phyloP scores from a whole-genome alignment of 2,888 invertebrate genomes.

The Platerodrilus igneus region DNA sequence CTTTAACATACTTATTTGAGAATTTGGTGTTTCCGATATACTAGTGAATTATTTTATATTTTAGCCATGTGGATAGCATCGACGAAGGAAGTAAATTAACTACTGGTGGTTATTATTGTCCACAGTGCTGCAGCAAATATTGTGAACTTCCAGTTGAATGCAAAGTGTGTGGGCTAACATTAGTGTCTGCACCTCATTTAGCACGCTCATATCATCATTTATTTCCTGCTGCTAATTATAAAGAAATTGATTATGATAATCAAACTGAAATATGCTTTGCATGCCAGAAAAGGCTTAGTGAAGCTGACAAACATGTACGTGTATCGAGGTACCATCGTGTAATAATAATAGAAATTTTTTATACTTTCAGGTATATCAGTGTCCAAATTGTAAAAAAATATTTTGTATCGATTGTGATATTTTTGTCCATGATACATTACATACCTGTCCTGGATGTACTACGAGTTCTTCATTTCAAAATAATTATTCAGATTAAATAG shows the following conservation, averaged over 20 bases:
- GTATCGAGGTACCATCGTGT: constrained; percentile 18
- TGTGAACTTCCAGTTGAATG: constrained; percentile 98
- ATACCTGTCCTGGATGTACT: constrained; percentile 96
- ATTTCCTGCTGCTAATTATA: constrained; percentile 85
- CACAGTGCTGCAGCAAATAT: constrained; percentile 97
- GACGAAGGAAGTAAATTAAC: constrained; percentile 64
- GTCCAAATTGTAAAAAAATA: constrained; percentile 69
- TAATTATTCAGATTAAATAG: constrained; percentile 8
- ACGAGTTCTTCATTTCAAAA: constrained; percentile 55
- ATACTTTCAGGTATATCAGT: constrained; percentile 68
- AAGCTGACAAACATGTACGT: constrained; percentile 68
- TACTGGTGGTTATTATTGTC: constrained; percentile 79
- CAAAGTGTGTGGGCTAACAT: constrained; percentile 87
- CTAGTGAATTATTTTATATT: constrained; percentile 28
- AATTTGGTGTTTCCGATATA: too few species aligned
- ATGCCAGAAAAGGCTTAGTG: constrained; percentile 66
- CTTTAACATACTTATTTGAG: too few species aligned
- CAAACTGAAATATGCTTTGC: constrained; percentile 62
- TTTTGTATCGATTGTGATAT: constrained; percentile 96
- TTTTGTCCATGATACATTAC: constrained; percentile 88
- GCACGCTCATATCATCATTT: constrained; percentile 97
- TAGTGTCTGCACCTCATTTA: constrained; percentile 96
- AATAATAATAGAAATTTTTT: constrained; percentile 24
- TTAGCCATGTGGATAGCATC: constrained; percentile 74
- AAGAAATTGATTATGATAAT: constrained; percentile 62